These are phyloP conservation scores for Keiferia lycopersicella DNA, from an alignment of 2,888 invertebrate species.

Conservation along the genomic window DNA sequence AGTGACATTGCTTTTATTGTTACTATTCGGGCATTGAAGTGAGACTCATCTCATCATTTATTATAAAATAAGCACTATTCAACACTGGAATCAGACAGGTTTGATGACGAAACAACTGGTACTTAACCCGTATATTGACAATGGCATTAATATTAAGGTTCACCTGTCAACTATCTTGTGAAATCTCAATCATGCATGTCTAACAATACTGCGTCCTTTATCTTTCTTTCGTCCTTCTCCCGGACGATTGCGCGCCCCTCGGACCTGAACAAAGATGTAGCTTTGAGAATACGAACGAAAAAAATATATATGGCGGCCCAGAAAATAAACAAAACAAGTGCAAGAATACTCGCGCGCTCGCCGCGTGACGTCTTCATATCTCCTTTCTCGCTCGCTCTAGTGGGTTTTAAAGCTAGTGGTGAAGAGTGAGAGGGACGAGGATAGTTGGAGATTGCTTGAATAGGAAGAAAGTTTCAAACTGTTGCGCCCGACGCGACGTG, in stretches of 20 bases:
- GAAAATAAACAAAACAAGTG: slow-evolving; percentile 79
- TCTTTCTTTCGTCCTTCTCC: slow-evolving; percentile 33
- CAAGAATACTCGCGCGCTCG: slow-evolving; percentile 78
- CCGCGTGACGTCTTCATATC: slow-evolving; percentile 80
- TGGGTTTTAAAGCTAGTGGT: slow-evolving; percentile 38
- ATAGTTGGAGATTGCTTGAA: slow-evolving; percentile 56
- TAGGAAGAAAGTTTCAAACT: slow-evolving; percentile 78
- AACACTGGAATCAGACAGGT: background rate
- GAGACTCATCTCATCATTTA: no score
- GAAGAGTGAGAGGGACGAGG: slow-evolving; percentile 57
- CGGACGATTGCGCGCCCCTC: slow-evolving; percentile 67
- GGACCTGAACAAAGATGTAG: slow-evolving; percentile 77
- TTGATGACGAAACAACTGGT: background rate
- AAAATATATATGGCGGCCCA: slow-evolving; percentile 55
- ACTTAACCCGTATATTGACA: background rate
- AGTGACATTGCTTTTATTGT: no score
- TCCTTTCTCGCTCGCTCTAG: slow-evolving; percentile 64
- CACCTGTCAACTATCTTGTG: slow-evolving; percentile 14
- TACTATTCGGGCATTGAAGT: no score
- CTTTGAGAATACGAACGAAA: slow-evolving; percentile 64
- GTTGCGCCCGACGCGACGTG: slow-evolving; percentile 66
- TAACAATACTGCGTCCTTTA: slow-evolving; percentile 21
- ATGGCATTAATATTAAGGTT: slow-evolving; percentile 10
- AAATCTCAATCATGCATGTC: slow-evolving; percentile 12
- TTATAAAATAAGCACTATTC: background rate